A percentile compares a stretch with the other conserved stretches of the same genome.
Conservation (phyloP, 2,797 vertebrate genomes). For the Eulemur albifrons region DNA sequence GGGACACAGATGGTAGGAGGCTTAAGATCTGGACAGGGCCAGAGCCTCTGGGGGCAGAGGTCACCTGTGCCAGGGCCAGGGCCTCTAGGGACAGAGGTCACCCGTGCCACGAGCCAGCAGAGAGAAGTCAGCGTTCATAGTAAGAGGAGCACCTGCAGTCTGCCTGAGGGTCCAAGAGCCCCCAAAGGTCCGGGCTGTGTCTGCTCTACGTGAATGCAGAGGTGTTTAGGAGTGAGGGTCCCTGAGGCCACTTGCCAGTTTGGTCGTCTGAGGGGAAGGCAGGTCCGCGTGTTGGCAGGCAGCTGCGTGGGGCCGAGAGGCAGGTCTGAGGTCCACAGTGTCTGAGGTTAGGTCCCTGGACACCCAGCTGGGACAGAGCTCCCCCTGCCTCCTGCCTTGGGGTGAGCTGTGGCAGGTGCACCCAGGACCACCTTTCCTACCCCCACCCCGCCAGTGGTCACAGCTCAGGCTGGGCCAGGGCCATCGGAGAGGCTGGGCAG, state of each 20-base stretch:
- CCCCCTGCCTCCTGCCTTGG: not conserved
- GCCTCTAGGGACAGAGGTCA: not conserved
- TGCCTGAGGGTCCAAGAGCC: not conserved
- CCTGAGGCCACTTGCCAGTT: not conserved
- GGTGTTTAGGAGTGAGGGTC: not conserved
- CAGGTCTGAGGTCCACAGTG: too few relatives aligned
- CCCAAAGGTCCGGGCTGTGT: not conserved
- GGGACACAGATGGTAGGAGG: not conserved
- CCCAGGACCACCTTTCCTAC: not conserved
- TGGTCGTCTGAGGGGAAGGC: not conserved
- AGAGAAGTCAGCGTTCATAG: not conserved
- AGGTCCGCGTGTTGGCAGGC: not conserved
- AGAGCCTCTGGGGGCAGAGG: not conserved
- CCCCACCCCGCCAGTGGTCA: not conserved
- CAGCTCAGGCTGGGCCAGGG: not conserved
- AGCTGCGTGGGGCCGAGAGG: too few relatives aligned
- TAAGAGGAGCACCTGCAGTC: not conserved
- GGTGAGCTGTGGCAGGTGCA: not conserved
- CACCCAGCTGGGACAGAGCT: too few relatives aligned
- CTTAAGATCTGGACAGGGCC: not conserved
- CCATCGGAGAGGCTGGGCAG: not conserved
- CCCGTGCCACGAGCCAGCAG: accelerated
- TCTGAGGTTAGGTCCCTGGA: not conserved
- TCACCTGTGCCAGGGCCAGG: not conserved
- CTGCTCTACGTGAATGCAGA: accelerated